These are phyloP conservation scores for Anas platyrhynchos DNA, from an alignment of 2,113 vertebrate species.

Conservation along the genomic window DNA sequence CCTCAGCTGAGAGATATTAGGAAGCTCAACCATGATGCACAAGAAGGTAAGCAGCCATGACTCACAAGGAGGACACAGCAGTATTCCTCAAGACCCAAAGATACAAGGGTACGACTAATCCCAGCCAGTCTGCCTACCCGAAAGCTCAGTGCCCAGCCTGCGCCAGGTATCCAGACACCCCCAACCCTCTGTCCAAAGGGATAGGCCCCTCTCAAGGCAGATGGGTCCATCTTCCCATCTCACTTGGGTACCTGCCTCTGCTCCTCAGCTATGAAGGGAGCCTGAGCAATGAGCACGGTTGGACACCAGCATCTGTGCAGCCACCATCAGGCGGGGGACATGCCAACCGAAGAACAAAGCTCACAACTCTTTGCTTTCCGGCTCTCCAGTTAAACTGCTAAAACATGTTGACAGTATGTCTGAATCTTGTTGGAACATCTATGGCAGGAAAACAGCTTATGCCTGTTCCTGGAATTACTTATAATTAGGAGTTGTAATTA, in stretches of 20 bases:
- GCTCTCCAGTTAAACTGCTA: constrained; percentile 35
- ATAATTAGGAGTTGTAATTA: constrained; percentile 35
- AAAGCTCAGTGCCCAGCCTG: neutral
- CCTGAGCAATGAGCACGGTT: neutral
- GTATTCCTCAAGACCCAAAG: neutral
- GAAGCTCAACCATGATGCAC: neutral
- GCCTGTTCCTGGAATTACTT: neutral
- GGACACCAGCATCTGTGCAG: neutral
- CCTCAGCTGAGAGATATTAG: neutral
- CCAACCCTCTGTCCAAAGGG: neutral
- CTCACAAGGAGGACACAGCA: neutral
- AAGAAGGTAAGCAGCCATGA: neutral
- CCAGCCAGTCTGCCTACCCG: neutral
- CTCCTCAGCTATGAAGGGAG: neutral
- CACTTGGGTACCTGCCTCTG: neutral
- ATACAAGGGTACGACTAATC: neutral
- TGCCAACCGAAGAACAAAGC: constrained; percentile 24
- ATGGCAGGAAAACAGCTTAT: constrained; percentile 10
- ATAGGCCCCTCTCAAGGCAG: neutral
- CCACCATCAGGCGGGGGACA: neutral
- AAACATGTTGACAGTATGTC: constrained; percentile 39
- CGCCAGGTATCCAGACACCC: neutral
- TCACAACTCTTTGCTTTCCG: constrained; percentile 22
- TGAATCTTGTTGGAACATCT: constrained; percentile 44
- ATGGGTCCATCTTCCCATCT: neutral